These are phyloP conservation scores for Sinotaia quadrata DNA, from an alignment of 2,888 invertebrate species.

Conservation along the genomic window DNA sequence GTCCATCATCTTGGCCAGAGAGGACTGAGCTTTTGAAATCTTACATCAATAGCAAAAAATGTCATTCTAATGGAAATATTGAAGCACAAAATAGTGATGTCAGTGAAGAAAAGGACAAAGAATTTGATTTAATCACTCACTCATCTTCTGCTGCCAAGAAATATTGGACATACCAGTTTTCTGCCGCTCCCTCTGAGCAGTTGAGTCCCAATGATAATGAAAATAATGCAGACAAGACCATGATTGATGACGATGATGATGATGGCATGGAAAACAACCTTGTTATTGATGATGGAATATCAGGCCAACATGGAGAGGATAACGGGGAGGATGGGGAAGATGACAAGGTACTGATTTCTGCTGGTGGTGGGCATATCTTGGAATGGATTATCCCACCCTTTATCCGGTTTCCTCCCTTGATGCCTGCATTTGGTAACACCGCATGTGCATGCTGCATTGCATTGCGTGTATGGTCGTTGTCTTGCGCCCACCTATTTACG, in stretches of 20 bases:
- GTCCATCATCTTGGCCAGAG: constrained; percentile 14
- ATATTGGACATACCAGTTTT: constrained; percentile 29
- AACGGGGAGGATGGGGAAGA: constrained; percentile 13
- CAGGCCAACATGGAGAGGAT: neutral
- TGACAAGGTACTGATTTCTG: constrained; percentile 24
- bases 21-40: constrained; percentile 23
- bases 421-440: constrained; percentile 7
- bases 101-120: no score
- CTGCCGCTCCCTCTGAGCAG: constrained; percentile 12
- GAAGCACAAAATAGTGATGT: neutral
- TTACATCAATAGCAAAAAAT: neutral
- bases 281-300: constrained; percentile 21
- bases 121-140: neutral
- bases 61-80: constrained; percentile 1
- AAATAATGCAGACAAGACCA: constrained; percentile 8
- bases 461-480: constrained; percentile 7
- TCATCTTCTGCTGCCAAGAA: neutral
- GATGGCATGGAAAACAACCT: constrained; percentile 17
- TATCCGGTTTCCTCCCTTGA: constrained; percentile 21
- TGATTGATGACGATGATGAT: constrained; percentile 10
- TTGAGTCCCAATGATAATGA: constrained; percentile 11
- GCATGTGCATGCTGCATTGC: constrained; percentile 28
- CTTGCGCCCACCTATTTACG: neutral
- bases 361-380: constrained; percentile 23
- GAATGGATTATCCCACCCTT: constrained; percentile 22